Percentiles rank a stretch among this genome's conserved stretches.
Evolutionary conservation across 2,113 vertebrate genomes (phyloP).

Genomic region (Anguilla rostrata): DNA sequence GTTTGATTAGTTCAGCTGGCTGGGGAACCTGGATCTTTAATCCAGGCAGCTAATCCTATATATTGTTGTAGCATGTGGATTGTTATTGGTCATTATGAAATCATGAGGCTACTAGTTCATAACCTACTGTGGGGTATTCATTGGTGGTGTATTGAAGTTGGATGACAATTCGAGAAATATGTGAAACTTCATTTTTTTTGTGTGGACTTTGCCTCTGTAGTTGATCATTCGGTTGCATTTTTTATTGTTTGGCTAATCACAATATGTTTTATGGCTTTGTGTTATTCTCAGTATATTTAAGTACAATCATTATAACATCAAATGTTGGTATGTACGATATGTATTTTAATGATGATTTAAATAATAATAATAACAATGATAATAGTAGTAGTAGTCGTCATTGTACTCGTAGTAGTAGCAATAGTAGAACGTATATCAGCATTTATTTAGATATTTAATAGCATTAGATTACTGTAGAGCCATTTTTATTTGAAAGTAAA

Average conservation of each 20-base stretch:
- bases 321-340: too few relatives aligned
- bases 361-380: neutral
- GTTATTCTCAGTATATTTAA: too few relatives aligned
- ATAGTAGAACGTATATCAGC: too few relatives aligned
- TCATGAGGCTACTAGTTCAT: neutral
- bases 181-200: too few relatives aligned
- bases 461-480: slow-evolving; percentile 56
- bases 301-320: too few relatives aligned
- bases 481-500: neutral
- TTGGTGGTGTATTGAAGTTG: neutral
- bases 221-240: too few relatives aligned
- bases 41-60: neutral
- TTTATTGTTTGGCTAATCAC: too few relatives aligned
- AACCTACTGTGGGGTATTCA: neutral
- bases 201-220: too few relatives aligned
- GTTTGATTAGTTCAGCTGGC: neutral
- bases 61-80: neutral
- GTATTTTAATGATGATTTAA: too few relatives aligned
- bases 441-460: slow-evolving; percentile 28
- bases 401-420: too few relatives aligned
- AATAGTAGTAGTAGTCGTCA: neutral
- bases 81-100: neutral
- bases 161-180: neutral
- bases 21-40: neutral
- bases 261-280: too few relatives aligned